Percentiles rank a stretch among this genome's conserved stretches.
Evolutionary conservation across 2,888 invertebrate genomes (phyloP).

Genomic region (Cremastinae sp.): DNA sequence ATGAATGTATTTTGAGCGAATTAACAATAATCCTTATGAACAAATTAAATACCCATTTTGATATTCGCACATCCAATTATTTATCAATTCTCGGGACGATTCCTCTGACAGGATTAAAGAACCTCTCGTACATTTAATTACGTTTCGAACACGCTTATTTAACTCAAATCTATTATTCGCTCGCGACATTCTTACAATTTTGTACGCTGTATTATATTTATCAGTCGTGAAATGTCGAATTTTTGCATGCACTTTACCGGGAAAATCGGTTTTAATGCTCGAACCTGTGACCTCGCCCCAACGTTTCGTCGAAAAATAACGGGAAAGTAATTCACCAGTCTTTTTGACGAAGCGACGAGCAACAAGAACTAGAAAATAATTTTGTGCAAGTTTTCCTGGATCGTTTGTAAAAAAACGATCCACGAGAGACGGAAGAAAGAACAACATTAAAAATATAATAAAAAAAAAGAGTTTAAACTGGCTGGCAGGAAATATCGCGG

Average conservation of each 20-base stretch:
- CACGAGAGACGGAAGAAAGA: conserved; percentile 13
- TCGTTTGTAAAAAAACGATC: conserved; percentile 28
- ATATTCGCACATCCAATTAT: conserved; percentile 29
- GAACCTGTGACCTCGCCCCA: no score
- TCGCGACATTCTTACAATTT: no score
- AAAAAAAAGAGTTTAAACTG: conserved; percentile 9
- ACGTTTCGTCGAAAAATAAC: background rate
- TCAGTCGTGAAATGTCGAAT: no score
- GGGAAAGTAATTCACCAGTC: no score
- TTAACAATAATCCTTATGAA: conserved; percentile 12
- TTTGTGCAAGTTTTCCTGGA: conserved; percentile 14
- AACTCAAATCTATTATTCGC: no score
- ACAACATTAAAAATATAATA: conserved; percentile 5
- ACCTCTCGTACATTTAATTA: conserved; percentile 14
- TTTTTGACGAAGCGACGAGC: conserved; percentile 3
- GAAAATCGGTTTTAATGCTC: no score
- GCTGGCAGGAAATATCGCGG: conserved; percentile 42
- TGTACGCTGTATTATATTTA: no score
- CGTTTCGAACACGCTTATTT: conserved; percentile 4
- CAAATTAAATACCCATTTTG: conserved; percentile 41
- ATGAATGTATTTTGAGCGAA: conserved; percentile 6
- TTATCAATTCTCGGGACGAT: conserved; percentile 24
- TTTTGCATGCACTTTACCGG: no score
- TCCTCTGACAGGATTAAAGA: conserved; percentile 22
- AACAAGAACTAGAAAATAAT: conserved; percentile 28